Evolutionary conservation across 2,888 invertebrate species (phyloP).

Genomic region (Halocaridina rubra): DNA sequence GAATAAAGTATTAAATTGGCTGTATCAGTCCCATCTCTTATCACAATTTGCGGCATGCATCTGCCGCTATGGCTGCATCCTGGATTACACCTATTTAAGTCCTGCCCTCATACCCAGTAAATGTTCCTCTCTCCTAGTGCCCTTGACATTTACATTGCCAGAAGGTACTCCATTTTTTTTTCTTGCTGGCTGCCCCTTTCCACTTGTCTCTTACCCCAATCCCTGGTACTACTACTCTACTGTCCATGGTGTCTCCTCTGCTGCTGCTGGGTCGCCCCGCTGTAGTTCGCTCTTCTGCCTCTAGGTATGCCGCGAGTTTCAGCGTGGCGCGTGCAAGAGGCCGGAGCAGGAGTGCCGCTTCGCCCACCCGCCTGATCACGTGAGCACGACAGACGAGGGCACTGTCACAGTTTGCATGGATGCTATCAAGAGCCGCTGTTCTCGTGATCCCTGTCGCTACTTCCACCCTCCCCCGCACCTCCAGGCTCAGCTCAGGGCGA

Average conservation of each 20-base stretch:
- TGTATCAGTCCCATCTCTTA: too few species aligned
- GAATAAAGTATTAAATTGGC: too few species aligned
- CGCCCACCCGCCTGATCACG: constrained; percentile 97
- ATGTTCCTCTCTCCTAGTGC: not conserved
- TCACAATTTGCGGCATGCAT: too few species aligned
- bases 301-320: constrained; percentile 91
- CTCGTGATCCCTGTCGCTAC: constrained; percentile 99
- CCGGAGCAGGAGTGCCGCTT: constrained; percentile 97
- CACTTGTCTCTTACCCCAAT: not conserved
- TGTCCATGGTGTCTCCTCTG: not conserved
- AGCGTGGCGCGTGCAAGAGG: constrained; percentile 98
- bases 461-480: constrained; percentile 99
- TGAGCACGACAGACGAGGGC: constrained; percentile 97
- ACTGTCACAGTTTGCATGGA: constrained; percentile 99
- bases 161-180: too few species aligned
- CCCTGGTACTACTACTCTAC: not conserved
- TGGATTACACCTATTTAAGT: too few species aligned
- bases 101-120: not conserved
- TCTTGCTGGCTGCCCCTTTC: too few species aligned
- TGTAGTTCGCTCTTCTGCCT: constrained; percentile 56
- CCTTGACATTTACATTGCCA: too few species aligned
- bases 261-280: constrained; percentile 44
- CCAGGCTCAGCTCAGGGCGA: constrained; percentile 98
- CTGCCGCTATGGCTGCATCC: not conserved
- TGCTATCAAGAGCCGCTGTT: constrained; percentile 98